Conservation (phyloP, 2,888 invertebrate species). For the Thysanoteuthis rhombus region DNA sequence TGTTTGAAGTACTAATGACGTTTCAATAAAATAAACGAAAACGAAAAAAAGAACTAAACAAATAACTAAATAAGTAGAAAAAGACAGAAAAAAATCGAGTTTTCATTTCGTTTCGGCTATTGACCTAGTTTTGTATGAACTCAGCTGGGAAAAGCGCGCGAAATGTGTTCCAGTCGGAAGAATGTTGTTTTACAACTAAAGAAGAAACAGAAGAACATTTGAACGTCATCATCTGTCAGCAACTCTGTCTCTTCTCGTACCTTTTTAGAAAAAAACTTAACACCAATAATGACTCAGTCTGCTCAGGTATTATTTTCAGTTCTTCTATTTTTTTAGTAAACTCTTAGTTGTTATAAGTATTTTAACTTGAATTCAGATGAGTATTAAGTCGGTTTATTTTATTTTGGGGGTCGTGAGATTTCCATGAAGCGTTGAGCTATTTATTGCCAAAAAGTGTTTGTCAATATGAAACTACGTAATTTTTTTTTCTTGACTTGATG, state of each 20-base stretch:
- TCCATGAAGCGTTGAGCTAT: no score
- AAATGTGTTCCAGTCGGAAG: slow-evolving; percentile 1
- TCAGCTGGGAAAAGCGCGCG: slow-evolving; percentile 17
- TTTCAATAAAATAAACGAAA: no score
- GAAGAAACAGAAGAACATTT: not conserved
- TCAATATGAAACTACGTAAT: no score
- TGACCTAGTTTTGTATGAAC: slow-evolving; percentile 14
- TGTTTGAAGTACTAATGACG: no score
- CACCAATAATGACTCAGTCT: not conserved
- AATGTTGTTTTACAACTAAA: not conserved
- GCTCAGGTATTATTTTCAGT: not conserved
- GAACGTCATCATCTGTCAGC: not conserved
- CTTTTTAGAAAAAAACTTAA: not conserved
- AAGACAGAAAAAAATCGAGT: not conserved
- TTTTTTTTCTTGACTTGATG: no score
- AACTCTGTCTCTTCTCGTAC: no score
- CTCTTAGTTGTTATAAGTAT: not conserved
- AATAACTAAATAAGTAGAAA: not conserved
- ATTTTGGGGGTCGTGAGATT: no score
- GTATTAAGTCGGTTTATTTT: no score
- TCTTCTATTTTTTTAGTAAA: not conserved
- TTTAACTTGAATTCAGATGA: not conserved
- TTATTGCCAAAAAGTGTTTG: no score
- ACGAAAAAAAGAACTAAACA: not conserved
- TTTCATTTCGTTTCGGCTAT: not conserved